Conservation (phyloP, 2,113 vertebrate species). For the Sturnira hondurensis region DNA sequence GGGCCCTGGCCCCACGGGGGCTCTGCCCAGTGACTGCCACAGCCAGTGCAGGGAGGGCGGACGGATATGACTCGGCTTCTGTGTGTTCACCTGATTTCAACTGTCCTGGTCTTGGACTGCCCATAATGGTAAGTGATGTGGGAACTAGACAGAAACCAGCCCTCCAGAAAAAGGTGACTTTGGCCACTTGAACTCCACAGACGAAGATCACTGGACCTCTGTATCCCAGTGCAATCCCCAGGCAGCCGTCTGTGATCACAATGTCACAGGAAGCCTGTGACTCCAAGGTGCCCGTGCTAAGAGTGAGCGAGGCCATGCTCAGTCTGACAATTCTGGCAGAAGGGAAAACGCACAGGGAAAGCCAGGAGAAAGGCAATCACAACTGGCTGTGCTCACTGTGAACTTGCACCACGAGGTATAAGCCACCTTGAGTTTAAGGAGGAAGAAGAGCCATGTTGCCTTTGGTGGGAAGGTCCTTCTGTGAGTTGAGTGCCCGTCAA, state of each 20-base stretch:
- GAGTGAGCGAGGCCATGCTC: background rate
- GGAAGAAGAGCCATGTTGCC: background rate
- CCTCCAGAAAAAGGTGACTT: background rate
- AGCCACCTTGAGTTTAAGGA: background rate
- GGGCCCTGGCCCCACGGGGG: background rate
- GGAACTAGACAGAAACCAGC: background rate
- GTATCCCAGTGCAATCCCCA: background rate
- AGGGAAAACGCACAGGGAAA: background rate
- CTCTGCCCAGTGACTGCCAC: too few relatives aligned
- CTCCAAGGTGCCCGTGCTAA: rapidly evolving
- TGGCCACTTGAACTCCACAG: background rate
- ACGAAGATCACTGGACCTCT: background rate
- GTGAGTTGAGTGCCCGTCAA: too few relatives aligned
- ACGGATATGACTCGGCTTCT: too few relatives aligned
- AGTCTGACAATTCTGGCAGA: background rate
- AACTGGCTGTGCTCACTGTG: background rate
- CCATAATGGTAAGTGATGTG: background rate
- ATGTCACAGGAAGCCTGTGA: background rate
- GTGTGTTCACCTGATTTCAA: background rate
- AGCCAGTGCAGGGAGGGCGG: background rate
- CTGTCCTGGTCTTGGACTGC: background rate
- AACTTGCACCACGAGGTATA: background rate
- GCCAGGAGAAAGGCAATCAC: background rate
- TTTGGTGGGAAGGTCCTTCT: background rate
- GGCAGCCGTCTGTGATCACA: background rate